Evolutionary conservation across 2,797 vertebrate genomes (phyloP).

Genomic region (Enoplosus armatus): DNA sequence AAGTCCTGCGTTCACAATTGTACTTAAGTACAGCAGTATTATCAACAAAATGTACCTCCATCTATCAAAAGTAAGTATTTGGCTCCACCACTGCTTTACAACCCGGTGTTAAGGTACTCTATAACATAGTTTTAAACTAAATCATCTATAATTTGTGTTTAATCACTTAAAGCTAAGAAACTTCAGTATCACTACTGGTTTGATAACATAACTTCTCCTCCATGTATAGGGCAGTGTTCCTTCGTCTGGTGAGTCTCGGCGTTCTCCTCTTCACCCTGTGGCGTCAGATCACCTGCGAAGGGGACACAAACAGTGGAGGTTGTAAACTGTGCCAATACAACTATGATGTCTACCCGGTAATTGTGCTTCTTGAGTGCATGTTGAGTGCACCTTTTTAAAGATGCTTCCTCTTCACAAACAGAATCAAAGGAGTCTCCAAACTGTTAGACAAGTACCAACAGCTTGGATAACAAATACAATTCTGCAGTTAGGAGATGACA

Average conservation of each 20-base stretch:
- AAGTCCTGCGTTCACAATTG: background rate
- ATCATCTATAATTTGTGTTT: background rate
- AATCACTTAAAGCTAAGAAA: background rate
- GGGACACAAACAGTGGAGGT: fast-evolving
- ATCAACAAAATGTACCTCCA: background rate
- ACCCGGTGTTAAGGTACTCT: background rate
- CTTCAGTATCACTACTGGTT: background rate
- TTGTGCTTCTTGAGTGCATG: background rate
- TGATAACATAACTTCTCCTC: background rate
- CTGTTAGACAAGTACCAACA: background rate
- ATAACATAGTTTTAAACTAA: background rate
- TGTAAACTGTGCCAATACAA: constrained; percentile 87
- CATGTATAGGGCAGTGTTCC: constrained; percentile 85
- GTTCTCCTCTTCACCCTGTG: constrained; percentile 88
- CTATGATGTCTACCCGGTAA: constrained; percentile 82
- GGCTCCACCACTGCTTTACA: background rate
- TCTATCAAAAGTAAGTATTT: background rate
- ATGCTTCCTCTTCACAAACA: background rate
- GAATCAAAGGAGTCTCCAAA: background rate
- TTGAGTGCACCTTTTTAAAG: background rate
- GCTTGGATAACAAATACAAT: background rate
- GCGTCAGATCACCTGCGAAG: constrained; percentile 88
- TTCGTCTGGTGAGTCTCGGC: constrained; percentile 88
- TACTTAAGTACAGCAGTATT: background rate
- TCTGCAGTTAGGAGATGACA: background rate